phyloP scores from a whole-genome alignment of 2,888 invertebrate genomes.

The Crossocerus cetratus region DNA sequence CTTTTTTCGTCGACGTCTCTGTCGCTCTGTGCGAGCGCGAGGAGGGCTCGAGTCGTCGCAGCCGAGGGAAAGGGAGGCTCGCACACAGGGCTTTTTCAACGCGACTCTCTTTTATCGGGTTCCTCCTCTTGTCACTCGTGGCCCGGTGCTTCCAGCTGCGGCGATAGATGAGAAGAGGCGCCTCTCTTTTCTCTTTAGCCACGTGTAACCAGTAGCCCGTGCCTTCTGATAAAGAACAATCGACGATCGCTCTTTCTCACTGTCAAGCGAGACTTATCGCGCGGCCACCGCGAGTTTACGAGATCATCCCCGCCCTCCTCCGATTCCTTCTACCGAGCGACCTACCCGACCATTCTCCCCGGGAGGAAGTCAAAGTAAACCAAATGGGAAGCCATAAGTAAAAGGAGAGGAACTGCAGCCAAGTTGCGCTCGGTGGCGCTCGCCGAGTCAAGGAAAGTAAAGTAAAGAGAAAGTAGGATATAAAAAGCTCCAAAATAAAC shows the following conservation, averaged over 20 bases:
- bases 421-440: too few species aligned
- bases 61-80: too few species aligned
- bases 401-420: background rate
- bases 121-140: constrained; percentile 40
- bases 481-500: too few species aligned
- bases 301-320: background rate
- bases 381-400: constrained; percentile 5
- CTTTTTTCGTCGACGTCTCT: constrained; percentile 4
- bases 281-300: constrained; percentile 10
- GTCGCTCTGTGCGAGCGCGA: background rate
- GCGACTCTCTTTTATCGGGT: constrained; percentile 23
- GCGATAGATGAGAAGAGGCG: constrained; percentile 46
- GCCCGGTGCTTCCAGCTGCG: background rate
- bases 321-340: too few species aligned
- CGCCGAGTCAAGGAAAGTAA: too few species aligned
- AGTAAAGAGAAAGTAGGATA: too few species aligned
- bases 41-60: background rate
- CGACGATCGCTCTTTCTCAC: constrained; percentile 47
- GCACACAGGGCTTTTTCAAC: too few species aligned
- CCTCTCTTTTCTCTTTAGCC: constrained; percentile 6
- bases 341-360: constrained; percentile 19
- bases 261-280: constrained; percentile 39
- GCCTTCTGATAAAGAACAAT: constrained; percentile 60
- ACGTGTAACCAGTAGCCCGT: constrained; percentile 53
- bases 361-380: background rate